Conservation (phyloP, 2,888 invertebrate species). For the Xestia c-nigrum region DNA sequence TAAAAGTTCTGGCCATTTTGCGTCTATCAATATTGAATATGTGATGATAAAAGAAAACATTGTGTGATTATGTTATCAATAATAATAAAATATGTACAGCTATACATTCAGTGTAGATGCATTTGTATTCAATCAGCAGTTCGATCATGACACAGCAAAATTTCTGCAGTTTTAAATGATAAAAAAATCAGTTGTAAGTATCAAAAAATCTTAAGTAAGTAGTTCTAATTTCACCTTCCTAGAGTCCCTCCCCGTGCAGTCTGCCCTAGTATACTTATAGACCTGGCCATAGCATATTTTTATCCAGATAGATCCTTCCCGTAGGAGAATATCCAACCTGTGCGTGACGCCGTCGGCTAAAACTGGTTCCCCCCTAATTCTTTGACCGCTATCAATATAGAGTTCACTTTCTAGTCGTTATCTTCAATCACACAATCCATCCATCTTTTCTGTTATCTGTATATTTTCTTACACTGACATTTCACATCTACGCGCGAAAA, state of each 20-base stretch:
- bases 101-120: neutral
- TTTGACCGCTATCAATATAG: neutral
- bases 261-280: neutral
- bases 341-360: neutral
- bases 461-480: neutral
- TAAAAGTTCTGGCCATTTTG: conserved; percentile 3
- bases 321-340: neutral
- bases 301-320: neutral
- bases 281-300: neutral
- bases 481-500: conserved; percentile 8
- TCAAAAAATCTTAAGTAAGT: neutral
- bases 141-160: neutral
- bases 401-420: neutral
- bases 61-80: conserved; percentile 19
- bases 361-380: neutral
- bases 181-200: neutral
- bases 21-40: conserved; percentile 1
- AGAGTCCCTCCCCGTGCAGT: neutral
- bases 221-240: neutral
- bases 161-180: neutral
- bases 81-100: conserved; percentile 5
- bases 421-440: conserved; percentile 3
- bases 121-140: neutral
- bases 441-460: neutral
- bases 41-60: conserved; percentile 16